Evolutionary conservation across 2,888 invertebrate genomes (phyloP), one percentile per base, ranked within the genome.

Genomic region (Diarsia rubi): DNA sequence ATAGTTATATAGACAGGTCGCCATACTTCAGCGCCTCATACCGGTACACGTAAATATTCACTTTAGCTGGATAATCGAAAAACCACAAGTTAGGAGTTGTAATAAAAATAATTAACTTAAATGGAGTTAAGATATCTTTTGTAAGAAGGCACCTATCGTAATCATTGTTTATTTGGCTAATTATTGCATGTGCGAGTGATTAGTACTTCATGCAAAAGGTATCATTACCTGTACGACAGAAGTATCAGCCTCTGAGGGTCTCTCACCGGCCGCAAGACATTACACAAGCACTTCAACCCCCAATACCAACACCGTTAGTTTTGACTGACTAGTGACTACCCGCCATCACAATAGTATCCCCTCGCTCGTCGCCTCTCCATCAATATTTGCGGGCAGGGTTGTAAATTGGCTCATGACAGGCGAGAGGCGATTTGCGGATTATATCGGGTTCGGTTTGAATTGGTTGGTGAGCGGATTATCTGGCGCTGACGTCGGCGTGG

Each of bases 321-420:
- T 16, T 8, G 54, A 42, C 59, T 19, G 70, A 37, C 37, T 12
- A 27, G 31, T 37, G 12, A 44, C 27, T 59, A n/a, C 16, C n/a
- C 27, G 27, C 59, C n/a, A 24, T 24, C 73, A 52, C 73, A 45
- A 49, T 24, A 73, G 45, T 19, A 19, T 6, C 11, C 5, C 9
- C 45, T 27, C 74, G 12, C 42, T 31, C 2, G 47, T 42, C 49
- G 27, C 31, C 60, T 54, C 47, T 54, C 42, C 21, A 45, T 49
- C 47, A 69, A 81, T 66, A 72, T 59, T 62, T 59, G 63, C n/a
- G 21, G 47, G 45, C 24, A 67, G 42, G 65, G 47, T 45, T 68
- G 69, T 68, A 81, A 72, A 76, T 70, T 67, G 63, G 73, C 54
- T 37, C 69, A 54, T 60, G 69, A 73, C 78, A 72, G 62, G 62